Base-by-base conservation (phyloP, 2,888 invertebrate genomes). In the Chrysolina americana region DNA sequence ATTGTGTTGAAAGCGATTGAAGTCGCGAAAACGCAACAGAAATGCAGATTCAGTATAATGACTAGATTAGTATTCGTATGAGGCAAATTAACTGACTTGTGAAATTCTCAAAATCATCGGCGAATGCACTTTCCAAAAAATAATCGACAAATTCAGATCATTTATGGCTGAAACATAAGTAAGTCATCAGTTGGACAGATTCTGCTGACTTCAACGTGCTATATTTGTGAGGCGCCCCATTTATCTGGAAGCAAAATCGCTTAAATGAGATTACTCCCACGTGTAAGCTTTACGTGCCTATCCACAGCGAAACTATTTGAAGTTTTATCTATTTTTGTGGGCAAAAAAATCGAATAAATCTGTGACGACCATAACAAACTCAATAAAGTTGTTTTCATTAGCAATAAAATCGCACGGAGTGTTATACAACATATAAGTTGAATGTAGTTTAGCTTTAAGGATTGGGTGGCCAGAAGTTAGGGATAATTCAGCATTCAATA, bases 301-400 rank as follows among this genome's bases (percentile, higher is more conserved):
- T 78, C 75, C 74, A 72, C 70, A 76, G 71, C 65, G 69, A 72
- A 78, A 78, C 75, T 75, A 75, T 75, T 77, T 68, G 69, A 71
- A 69, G 68, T 78, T 70, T 66, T 72, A 78, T 78, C 71, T 74
- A 71, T 72, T 74, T 64, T 70, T 19, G 53, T 64, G 23, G 28
- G 65, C 62, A 65, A 75, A 75, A 71, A 75, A 72, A 69, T 70
- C 75, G 50, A 70, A 71, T 71, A 56, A 68, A 71, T 23, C 66
- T 59, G 28, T 59, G 44, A 41, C 47, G 66, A 48, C 70, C 66
- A 70, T 70, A 65, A 70, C 74, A 59, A 69, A 74, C 44, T 63
- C 65, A 70, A 70, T 63, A 73, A 73, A 73, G 64, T 68, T 68
- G 64, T 50, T 68, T 68, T 64, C 68, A 64, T 68, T 68, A 56